Base-by-base conservation (phyloP, 2,797 vertebrate species). In the Onychomys arenicola region DNA sequence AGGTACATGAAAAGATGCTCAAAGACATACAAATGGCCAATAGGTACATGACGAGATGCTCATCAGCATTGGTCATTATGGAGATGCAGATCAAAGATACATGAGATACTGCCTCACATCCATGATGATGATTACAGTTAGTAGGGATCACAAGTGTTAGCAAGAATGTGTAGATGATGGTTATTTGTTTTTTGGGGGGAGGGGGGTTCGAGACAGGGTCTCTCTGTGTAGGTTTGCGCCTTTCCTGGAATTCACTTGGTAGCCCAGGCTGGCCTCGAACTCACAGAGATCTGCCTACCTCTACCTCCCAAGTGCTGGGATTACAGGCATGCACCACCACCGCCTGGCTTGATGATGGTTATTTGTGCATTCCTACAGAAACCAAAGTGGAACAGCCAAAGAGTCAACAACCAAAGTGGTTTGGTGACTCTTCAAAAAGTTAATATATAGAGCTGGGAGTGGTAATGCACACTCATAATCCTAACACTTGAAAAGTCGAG, bases 11-110 rank as follows among this genome's bases (percentile, higher is more conserved):
- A 89, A 85, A n/a, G n/a, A n/a, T n/a, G n/a, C n/a, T n/a, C n/a
- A 94, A 71, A 73, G 16, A 71, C n/a, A 71, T 0, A n/a, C 7
- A 73, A 73, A 65, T 80, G 37, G 21, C 16, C 63, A 91, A 37
- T 49, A 85, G 88, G 43, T 80, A 69, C 63, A 82, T 73, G 75
- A 77, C 80, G 88, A 96, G 55, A 80, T 27, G 61, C 55, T 81
- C 55, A 87, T 57, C 34, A 27, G 67, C 46, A 46, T 37, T 89
- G 75, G 87, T 88, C 87, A 89, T 19, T 90, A 91, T 63, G 21
- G 29, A 96, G 88, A 78, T 61, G 34, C 34, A 93, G 93, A 52
- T 77, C 77, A 88, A 67, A 96, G 90, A 49, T 19, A 81, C 37
- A 69, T 49, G 88, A 89, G 55, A 65, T 46, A 73, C 6, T 17